Base-by-base conservation (phyloP, 2,113 vertebrate species). In the Dromaius novaehollandiae region DNA sequence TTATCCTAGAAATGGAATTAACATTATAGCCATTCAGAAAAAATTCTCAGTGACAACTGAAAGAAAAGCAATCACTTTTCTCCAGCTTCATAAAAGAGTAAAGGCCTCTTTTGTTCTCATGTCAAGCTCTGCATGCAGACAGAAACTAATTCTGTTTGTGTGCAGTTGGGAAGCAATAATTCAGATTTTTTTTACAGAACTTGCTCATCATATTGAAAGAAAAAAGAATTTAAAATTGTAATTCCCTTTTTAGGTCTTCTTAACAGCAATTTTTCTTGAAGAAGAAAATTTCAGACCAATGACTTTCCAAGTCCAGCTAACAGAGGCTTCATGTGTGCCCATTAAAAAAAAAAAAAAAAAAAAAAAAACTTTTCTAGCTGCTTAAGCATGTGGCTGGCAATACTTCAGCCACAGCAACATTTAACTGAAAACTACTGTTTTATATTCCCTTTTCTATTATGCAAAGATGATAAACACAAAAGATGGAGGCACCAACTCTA, bases 101-200 rank as follows among this genome's bases (percentile, higher is more conserved):
- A 95, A 91, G n/a, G 51, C 65, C 40, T 95, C 73, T 92, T 89
- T 89, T 96, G 89, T 94, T 96, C 83, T 95, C 80, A 66, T 63
- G 78, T 83, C 91, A 94, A 88, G 56, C 21, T 69, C 94, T 87
- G 26, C 77, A 86, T 15, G 34, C 64, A 10, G 13, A 50, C 42
- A 90, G 76, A 91, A 97, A 83, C 8, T 30, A 82, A 82, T 93
- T 88, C 63, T 91, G 68, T 61, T 74, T 95, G 79, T 44, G 50
- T 82, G 74, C 78, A 85, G 50, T 11, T 93, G 42, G 40, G 76
- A 96, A 94, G 60, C 25, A 58, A 51, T 22, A 65, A 90, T 88
- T 93, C 74, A 80, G 21, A n/a, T 58, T 34, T 50, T 84, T 84
- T 81, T 28, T 58, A 86, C 36, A 82, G 48, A 66, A 69, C 14